phyloP scores from a whole-genome alignment of 2,797 vertebrate genomes.

The Vultur gryphus region DNA sequence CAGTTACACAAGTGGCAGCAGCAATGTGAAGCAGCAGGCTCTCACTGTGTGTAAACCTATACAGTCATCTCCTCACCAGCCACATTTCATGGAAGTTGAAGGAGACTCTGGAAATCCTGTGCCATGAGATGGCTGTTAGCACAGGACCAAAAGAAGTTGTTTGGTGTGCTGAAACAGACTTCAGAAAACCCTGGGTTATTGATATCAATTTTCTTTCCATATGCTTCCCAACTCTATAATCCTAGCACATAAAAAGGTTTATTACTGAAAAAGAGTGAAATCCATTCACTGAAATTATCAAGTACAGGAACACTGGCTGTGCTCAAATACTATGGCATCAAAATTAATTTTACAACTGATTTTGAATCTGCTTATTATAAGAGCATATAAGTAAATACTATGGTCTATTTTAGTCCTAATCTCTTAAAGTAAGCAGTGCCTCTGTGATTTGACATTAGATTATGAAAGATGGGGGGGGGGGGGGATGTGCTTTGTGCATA shows the following conservation, averaged over 20 bases:
- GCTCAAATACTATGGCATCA: not conserved
- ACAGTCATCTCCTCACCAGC: not conserved
- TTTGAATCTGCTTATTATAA: not conserved
- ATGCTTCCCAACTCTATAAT: not conserved
- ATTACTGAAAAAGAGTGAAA: not conserved
- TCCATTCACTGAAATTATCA: not conserved
- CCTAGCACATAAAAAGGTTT: not conserved
- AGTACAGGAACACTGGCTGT: not conserved
- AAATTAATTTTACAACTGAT: not conserved
- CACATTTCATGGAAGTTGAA: accelerated
- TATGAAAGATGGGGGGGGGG: not conserved
- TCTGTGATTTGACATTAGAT: not conserved
- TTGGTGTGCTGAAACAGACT: not conserved
- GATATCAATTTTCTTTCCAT: not conserved
- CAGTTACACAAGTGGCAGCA: not conserved
- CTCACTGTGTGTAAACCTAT: not conserved
- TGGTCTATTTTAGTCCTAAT: not conserved
- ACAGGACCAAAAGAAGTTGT: not conserved
- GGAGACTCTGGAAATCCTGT: not conserved
- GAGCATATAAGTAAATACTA: not conserved
- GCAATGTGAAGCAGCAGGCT: not conserved
- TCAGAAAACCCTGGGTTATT: not conserved
- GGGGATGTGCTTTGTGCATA: not conserved
- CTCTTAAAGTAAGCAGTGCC: not conserved
- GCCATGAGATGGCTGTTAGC: not conserved